These are phyloP conservation scores for Epicauta chinensis DNA, from an alignment of 1,140 invertebrate genomes.

Conservation along the genomic window DNA sequence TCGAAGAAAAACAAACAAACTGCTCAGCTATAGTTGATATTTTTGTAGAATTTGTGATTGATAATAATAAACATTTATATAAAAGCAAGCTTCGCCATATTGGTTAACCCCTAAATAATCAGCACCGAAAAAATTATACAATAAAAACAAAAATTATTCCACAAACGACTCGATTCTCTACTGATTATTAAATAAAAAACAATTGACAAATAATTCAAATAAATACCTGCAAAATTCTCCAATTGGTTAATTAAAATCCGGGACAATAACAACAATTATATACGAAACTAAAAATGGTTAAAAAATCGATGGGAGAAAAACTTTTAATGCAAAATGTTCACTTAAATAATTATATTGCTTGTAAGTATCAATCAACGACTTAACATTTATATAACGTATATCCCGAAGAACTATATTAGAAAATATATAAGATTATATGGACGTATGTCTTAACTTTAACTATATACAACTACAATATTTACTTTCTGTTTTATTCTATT, in stretches of 20 bases:
- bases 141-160: conserved; percentile 33
- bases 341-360: conserved; percentile 44
- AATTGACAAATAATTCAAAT: too few species aligned
- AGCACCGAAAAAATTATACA: conserved; percentile 34
- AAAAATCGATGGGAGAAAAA: conserved; percentile 40
- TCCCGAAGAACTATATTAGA: conserved; percentile 35
- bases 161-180: background rate
- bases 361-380: conserved; percentile 32
- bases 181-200: too few species aligned
- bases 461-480: conserved; percentile 34
- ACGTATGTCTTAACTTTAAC: conserved; percentile 36
- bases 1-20: too few species aligned
- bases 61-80: conserved; percentile 33
- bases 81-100: conserved; percentile 38
- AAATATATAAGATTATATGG: background rate
- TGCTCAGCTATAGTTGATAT: too few species aligned
- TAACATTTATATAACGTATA: conserved; percentile 29
- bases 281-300: conserved; percentile 26
- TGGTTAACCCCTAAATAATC: conserved; percentile 39
- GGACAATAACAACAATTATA: too few species aligned
- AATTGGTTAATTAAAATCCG: too few species aligned
- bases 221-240: too few species aligned
- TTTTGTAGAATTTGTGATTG: background rate
- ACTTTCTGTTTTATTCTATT: conserved; percentile 18
- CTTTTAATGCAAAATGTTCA: conserved; percentile 43